Evolutionary conservation across 2,888 invertebrate species (phyloP), one percentile per base, ranked within the genome.

Genomic region (Aethes cnicana): DNA sequence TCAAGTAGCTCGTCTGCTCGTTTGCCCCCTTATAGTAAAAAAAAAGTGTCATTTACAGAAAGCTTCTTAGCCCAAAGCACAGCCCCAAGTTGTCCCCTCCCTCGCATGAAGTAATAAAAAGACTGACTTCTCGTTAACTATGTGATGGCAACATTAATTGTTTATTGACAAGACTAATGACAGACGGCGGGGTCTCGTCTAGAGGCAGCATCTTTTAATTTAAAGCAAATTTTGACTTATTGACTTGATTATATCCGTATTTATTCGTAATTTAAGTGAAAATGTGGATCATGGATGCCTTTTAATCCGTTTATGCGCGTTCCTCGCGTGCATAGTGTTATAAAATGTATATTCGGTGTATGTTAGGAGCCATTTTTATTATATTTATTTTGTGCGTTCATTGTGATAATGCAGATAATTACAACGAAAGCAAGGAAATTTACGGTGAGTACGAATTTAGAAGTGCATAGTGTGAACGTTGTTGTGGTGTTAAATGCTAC

Each of bases 311-410:
- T 67, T 68, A 74, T 69, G 74, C 78, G 77, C 74, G 80, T 70
- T 68, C 67, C 56, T 66, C 68, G 68, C 77, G 84, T 78, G 84
- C 74, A 68, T 71, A 72, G 72, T 74, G 71, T 66, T 69, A 64
- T 63, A 88, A 80, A 79, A 90, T 90, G 90, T 84, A 83, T 86
- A 74, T 83, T 82, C 81, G 73, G 66, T 84, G 75, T 79, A 81
- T 81, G 69, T 61, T 88, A 84, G 90, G 84, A 85, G 90, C 90
- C 90, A 90, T 90, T 89, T 90, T 90, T 85, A 80, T 84, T 83
- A 78, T 87, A 83, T 89, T 86, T 86, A 88, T 89, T 85, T 88
- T 88, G 81, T 84, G 86, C 79, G 88, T 86, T 84, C 84, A 88
- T 85, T 88, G 89, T 87, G 88, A 86, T 84, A 87, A 79, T 84